Conservation (phyloP, 2,113 vertebrate genomes). For the Aphyosemion australe region DNA sequence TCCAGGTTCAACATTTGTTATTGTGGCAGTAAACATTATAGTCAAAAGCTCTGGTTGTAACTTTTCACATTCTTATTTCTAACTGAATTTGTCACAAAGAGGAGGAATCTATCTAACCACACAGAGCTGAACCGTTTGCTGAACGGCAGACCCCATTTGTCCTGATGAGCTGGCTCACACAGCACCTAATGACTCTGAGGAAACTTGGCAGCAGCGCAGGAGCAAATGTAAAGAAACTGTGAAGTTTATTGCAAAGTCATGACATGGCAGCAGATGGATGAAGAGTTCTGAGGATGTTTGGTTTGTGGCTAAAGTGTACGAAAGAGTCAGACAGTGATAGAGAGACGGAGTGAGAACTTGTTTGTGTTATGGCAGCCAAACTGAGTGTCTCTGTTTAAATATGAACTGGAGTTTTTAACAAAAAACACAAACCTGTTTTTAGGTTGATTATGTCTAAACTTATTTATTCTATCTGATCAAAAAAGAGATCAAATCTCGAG, state of each 20-base stretch:
- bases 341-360: not conserved
- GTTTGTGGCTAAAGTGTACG: slow-evolving; percentile 10
- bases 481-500: too few species aligned
- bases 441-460: not conserved
- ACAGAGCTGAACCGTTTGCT: not conserved
- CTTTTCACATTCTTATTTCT: slow-evolving; percentile 3
- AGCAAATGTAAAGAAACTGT: slow-evolving; percentile 4
- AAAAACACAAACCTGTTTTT: not conserved
- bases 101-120: not conserved
- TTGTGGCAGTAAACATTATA: too few species aligned
- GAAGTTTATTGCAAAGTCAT: slow-evolving; percentile 34
- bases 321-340: not conserved
- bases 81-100: not conserved
- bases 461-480: not conserved
- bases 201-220: not conserved
- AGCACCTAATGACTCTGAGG: too few species aligned
- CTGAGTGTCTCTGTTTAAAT: slow-evolving; percentile 17
- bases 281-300: slow-evolving; percentile 24
- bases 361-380: slow-evolving; percentile 14
- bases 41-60: not conserved
- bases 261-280: slow-evolving; percentile 17
- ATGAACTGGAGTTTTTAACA: slow-evolving; percentile 8
- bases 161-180: not conserved
- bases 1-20: too few species aligned
- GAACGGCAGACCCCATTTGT: slow-evolving; percentile 24